These are phyloP conservation scores for Drosophila melanosoma DNA, from an alignment of 2,888 invertebrate genomes.

Conservation along the genomic window DNA sequence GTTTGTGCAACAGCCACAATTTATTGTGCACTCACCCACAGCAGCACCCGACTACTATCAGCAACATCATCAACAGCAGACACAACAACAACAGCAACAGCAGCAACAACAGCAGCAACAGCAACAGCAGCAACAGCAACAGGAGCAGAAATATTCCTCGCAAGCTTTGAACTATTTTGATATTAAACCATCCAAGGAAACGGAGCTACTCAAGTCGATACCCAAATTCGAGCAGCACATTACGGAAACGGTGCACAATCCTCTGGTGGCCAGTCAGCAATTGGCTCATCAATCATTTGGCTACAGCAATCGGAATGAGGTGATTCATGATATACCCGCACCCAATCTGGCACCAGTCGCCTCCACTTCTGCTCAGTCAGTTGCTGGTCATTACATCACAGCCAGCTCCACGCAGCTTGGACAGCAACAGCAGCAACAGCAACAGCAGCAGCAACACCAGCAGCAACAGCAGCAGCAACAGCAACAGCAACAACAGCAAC, in stretches of 20 bases:
- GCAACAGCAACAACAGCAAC: slow-evolving; percentile 35
- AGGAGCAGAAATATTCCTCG: slow-evolving; percentile 24
- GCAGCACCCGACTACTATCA: slow-evolving; percentile 57
- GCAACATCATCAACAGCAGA: slow-evolving; percentile 38
- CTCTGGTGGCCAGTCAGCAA: slow-evolving; percentile 32
- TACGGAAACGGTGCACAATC: slow-evolving; percentile 85
- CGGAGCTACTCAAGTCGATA: slow-evolving; percentile 91
- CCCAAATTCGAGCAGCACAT: slow-evolving; percentile 93
- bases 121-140: slow-evolving; percentile 27
- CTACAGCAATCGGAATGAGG: slow-evolving; percentile 79
- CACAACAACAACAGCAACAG: slow-evolving; percentile 30
- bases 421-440: slow-evolving; percentile 44
- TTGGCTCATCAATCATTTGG: slow-evolving; percentile 61
- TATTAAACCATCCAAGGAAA: slow-evolving; percentile 86
- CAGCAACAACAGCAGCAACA: slow-evolving; percentile 27
- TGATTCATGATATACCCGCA: slow-evolving; percentile 84
- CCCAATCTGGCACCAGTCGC: slow-evolving; percentile 80
- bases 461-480: slow-evolving; percentile 44
- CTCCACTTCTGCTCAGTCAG: slow-evolving; percentile 41
- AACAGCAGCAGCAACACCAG: slow-evolving; percentile 40
- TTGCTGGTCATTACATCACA: slow-evolving; percentile 75
- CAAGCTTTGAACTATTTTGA: slow-evolving; percentile 71
- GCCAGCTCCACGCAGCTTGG: slow-evolving; percentile 29
- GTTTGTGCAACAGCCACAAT: slow-evolving; percentile 80
- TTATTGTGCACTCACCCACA: slow-evolving; percentile 68